Evolutionary conservation across 2,888 invertebrate genomes (phyloP).

Genomic region (Podotricha telesiphe): DNA sequence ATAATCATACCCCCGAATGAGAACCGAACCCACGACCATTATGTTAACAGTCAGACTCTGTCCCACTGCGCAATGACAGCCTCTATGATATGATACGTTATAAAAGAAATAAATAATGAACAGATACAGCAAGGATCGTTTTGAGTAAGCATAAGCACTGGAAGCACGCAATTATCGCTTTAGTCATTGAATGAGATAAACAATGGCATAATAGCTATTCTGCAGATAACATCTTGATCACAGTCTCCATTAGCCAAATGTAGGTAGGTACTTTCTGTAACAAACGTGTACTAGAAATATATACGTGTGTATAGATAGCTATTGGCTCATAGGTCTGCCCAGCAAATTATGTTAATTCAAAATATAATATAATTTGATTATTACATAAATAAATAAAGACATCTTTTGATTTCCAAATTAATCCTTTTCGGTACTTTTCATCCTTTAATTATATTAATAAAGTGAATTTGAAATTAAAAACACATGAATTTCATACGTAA

Average conservation of each 20-base stretch:
- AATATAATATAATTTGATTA: background rate
- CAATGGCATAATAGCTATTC: constrained; percentile 58
- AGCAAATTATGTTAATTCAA: background rate
- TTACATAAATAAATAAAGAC: too few relatives aligned
- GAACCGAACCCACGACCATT: too few relatives aligned
- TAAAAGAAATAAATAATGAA: constrained; percentile 42
- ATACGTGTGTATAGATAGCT: background rate
- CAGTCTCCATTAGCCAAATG: constrained; percentile 50
- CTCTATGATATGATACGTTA: background rate
- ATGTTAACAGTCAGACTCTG: too few relatives aligned
- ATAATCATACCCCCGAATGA: background rate
- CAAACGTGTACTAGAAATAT: constrained; percentile 22
- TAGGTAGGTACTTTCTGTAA: constrained; percentile 39
- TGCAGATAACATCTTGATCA: constrained; percentile 60
- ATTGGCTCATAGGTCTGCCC: background rate
- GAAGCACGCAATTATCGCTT: constrained; percentile 69
- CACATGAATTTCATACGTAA: too few relatives aligned
- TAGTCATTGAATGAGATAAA: constrained; percentile 58
- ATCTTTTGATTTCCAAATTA: too few relatives aligned
- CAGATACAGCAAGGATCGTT: constrained; percentile 46
- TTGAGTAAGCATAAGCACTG: constrained; percentile 52
- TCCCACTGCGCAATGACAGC: too few relatives aligned
- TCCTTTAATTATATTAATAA: too few relatives aligned
- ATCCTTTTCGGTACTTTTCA: too few relatives aligned
- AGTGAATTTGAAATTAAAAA: too few relatives aligned